Evolutionary conservation across 2,113 vertebrate species (phyloP).

Genomic region (Semnornis frantzii): DNA sequence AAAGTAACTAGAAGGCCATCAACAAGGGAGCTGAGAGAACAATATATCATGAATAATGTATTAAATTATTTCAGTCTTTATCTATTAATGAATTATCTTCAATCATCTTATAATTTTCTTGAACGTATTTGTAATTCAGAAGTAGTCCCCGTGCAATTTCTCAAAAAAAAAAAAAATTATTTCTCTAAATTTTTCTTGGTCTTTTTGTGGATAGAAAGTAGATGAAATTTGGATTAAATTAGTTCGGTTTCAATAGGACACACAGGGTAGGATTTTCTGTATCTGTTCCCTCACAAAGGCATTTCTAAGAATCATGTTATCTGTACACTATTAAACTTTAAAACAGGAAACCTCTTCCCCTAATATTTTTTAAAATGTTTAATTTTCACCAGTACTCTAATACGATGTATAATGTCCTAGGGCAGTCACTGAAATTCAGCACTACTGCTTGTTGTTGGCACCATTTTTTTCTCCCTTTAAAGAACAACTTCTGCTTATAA

Average conservation of each 20-base stretch:
- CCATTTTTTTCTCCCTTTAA: neutral
- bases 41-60: constrained; percentile 66
- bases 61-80: constrained; percentile 61
- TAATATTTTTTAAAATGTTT: neutral
- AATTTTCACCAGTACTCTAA: neutral
- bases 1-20: constrained; percentile 54
- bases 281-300: neutral
- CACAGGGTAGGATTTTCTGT: neutral
- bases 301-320: neutral
- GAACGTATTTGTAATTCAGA: constrained; percentile 60
- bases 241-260: neutral
- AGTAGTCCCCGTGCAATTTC: constrained; percentile 58
- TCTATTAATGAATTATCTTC: constrained; percentile 69
- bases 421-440: neutral
- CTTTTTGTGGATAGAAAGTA: constrained; percentile 11
- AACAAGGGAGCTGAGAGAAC: constrained; percentile 49
- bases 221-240: constrained; percentile 33
- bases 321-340: neutral
- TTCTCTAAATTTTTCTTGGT: constrained; percentile 39
- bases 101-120: constrained; percentile 67
- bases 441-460: neutral
- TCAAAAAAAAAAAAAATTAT: constrained; percentile 24
- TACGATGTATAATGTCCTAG: neutral
- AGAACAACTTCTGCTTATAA: neutral
- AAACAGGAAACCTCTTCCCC: neutral